Evolutionary conservation across 2,888 invertebrate genomes (phyloP), one percentile per base, ranked within the genome.

Genomic region (Geotrupes spiniger): DNA sequence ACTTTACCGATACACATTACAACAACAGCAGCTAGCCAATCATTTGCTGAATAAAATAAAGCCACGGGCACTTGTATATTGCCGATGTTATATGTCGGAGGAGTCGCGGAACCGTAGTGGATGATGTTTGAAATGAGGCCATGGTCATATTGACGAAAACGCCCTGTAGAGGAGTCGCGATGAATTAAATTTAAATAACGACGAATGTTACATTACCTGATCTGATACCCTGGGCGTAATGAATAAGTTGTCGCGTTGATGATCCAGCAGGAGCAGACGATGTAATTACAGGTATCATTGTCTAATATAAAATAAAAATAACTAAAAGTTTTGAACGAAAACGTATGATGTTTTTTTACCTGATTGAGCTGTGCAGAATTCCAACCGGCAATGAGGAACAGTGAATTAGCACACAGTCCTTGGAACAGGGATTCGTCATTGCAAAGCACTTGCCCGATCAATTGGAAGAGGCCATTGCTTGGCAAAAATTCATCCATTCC

Each of bases 401-500:
- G 53, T 1, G 79, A 49, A 54, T 82, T 80, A 44, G 74, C 74
- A 65, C 84, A 85, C 1, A 83, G 42, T 2, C 73, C 63, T 46
- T 73, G 70, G 0, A 72, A 60, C 1, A 72, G 33, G 0, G 69
- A 61, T 1, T 66, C 65, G 4, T 58, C 57, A 0, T 71, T 70
- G 53, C 78, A 79, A 31, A 73, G 55, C 1, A 73, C 45, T 42
- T 76, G 67, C 12, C 78, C 80, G 21, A 80, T 74, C 16, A 76
- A 72, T 0, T 74, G 70, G 56, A 75, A 68, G 4, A 84, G 69
- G 2, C 65, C 67, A 37, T 61, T 74, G 45, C 77, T 78, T 0
- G 87, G 85, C 52, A 82, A 53, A 50, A 89, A 82, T 61, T 87
- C 84, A 25, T 80, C 70, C 1, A 74, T 42, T 1, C 81, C 82